Evolutionary conservation across 2,113 vertebrate species (phyloP), one percentile per base, ranked within the genome.

Genomic region (Peromyscus leucopus): DNA sequence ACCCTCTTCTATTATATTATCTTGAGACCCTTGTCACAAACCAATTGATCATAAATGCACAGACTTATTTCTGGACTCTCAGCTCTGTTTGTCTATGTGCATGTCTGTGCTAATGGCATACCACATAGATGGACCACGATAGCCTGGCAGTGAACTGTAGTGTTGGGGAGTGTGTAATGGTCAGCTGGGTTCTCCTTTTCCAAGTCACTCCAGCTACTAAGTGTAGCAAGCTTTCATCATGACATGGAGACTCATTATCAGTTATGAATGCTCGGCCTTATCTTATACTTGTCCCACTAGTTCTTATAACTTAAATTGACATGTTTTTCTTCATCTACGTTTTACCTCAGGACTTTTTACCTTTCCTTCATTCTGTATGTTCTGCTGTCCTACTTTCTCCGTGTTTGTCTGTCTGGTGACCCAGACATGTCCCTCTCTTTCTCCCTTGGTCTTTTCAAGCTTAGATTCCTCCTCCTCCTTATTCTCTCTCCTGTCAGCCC

Each of bases 51-150:
- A 15, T 46, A 92, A 84, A 17, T 26, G 26, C 72, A 7, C 57
- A 59, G 15, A 1, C 85, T 93, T 89, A 63, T 78, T 91, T 79
- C 28, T 71, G 33, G 42, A 89, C 42, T 93, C 59, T 94, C 84
- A 7, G 21, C 90, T 89, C 39, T n/a, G 16, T 69, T 28, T 22
- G 51, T 57, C 65, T 63, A 9, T 80, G 24, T 89, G 0, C 57
- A 15, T 48, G 5, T 39, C 24, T 95, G 4, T 28, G 0, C 15
- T 22, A 42, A 7, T 7, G 33, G 2, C 22, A 1, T 6, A 75
- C 12, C 4, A 46, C 12, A n/a, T 31, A 36, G 48, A 8, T 46
- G 57, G 17, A 83, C 48, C 61, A 19, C 16, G 51, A 1, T 55
- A 31, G 10, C 24, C 95, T 75, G 72, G 55, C 31, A 80, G 48